phyloP scores from a whole-genome alignment of 2,888 invertebrate species.

The Plagodis pulveraria region DNA sequence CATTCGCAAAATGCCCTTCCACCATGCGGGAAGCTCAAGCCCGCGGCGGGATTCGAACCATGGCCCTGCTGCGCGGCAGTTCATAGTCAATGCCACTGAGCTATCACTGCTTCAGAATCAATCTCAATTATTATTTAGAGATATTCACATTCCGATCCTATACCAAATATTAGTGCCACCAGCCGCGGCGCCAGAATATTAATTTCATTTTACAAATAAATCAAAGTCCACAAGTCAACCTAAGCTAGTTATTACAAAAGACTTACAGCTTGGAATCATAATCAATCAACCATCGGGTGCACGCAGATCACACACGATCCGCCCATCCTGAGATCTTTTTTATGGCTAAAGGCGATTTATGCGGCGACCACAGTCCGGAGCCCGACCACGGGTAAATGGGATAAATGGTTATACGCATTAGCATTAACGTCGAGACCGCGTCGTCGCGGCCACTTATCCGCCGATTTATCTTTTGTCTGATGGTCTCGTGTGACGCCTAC shows the following conservation, averaged over 20 bases:
- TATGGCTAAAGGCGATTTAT: slow-evolving; percentile 16
- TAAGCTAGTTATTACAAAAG: slow-evolving; percentile 21
- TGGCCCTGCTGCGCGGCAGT: no score
- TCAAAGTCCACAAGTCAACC: neutral
- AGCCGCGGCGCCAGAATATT: neutral
- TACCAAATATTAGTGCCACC: no score
- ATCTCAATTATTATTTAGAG: no score
- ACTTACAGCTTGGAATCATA: slow-evolving; percentile 24
- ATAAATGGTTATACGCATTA: slow-evolving; percentile 16
- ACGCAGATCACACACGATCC: slow-evolving; percentile 25
- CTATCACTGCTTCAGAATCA: neutral
- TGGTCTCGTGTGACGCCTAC: slow-evolving; percentile 12
- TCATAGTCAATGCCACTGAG: no score
- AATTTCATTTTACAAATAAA: slow-evolving; percentile 4
- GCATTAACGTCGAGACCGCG: slow-evolving; percentile 13
- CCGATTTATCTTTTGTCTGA: slow-evolving; percentile 15
- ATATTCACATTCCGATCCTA: no score
- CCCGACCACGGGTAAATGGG: slow-evolving; percentile 9
- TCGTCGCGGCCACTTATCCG: slow-evolving; percentile 12
- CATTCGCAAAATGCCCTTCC: no score
- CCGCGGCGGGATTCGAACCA: no score
- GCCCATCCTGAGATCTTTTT: slow-evolving; percentile 6
- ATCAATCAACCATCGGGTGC: slow-evolving; percentile 26
- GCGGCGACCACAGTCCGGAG: slow-evolving; percentile 8
- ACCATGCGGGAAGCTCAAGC: no score